Evolutionary conservation across 2,113 vertebrate genomes (phyloP).

Genomic region (Triplophysa dalaica): DNA sequence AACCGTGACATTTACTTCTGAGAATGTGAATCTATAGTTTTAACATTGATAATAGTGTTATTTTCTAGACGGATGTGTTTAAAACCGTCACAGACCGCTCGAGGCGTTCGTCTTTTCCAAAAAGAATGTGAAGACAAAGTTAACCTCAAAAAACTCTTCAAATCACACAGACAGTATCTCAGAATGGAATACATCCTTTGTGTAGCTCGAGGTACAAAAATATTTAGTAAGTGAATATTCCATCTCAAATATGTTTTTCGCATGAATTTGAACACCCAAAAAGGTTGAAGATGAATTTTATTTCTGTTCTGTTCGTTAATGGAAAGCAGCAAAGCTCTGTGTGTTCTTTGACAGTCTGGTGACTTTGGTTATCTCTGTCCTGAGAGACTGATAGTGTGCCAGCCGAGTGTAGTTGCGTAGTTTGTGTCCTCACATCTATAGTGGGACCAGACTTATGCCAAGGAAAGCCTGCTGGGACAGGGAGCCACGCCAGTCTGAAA

Average conservation of each 20-base stretch:
- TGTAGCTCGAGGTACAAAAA: slow-evolving; percentile 27
- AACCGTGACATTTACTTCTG: not conserved
- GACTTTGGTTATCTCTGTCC: slow-evolving; percentile 13
- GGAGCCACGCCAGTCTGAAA: slow-evolving; percentile 34
- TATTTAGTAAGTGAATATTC: slow-evolving; percentile 16
- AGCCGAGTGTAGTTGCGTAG: slow-evolving; percentile 22
- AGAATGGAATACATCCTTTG: slow-evolving; percentile 29
- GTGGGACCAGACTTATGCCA: slow-evolving; percentile 27
- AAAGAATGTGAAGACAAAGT: not conserved
- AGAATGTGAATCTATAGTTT: not conserved
- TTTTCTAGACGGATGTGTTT: not conserved
- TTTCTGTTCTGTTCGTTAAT: not conserved
- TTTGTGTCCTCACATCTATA: slow-evolving; percentile 30
- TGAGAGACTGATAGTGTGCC: slow-evolving; percentile 36
- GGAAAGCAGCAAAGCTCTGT: slow-evolving; percentile 23
- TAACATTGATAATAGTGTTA: not conserved
- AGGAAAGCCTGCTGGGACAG: slow-evolving; percentile 41
- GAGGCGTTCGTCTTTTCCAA: not conserved
- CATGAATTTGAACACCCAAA: too few species aligned
- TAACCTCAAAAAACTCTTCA: slow-evolving; percentile 12
- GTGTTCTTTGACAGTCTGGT: slow-evolving; percentile 39
- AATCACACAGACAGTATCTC: slow-evolving; percentile 17
- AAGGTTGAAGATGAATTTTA: not conserved
- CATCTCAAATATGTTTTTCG: slow-evolving; percentile 2
- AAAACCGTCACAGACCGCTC: not conserved